Percentiles rank a stretch among this genome's conserved stretches.
Conservation (phyloP, 2,888 invertebrate species). For the Antitype chi region DNA sequence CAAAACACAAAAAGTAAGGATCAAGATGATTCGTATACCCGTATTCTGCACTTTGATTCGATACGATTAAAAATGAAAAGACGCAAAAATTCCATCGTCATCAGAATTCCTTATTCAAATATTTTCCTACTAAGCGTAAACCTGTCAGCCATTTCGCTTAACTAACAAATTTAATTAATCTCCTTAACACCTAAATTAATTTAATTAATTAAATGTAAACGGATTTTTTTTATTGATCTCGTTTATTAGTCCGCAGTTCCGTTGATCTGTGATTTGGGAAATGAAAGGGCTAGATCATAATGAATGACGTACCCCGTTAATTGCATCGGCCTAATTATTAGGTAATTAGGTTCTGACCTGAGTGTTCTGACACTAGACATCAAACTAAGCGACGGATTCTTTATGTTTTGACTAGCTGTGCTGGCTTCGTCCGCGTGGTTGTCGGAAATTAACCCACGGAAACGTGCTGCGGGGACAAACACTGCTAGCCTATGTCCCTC, state of each 20-base stretch:
- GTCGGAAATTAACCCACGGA: too few relatives aligned
- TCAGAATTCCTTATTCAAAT: conserved; percentile 1
- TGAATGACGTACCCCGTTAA: not conserved
- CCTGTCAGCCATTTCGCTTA: conserved; percentile 7
- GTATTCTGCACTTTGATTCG: too few relatives aligned
- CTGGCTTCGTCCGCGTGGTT: too few relatives aligned
- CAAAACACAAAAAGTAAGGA: too few relatives aligned
- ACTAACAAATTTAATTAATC: conserved; percentile 32
- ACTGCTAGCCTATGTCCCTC: too few relatives aligned
- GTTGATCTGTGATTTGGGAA: conserved; percentile 37
- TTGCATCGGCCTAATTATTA: not conserved
- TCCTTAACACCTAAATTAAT: conserved; percentile 39
- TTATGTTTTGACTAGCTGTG: too few relatives aligned
- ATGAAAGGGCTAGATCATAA: conserved; percentile 15
- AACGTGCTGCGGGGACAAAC: too few relatives aligned
- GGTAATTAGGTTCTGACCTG: not conserved
- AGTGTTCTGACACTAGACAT: not conserved
- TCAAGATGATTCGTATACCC: too few relatives aligned
- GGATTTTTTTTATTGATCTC: conserved; percentile 31
- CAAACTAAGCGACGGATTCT: not conserved
- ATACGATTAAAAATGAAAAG: conserved; percentile 3
- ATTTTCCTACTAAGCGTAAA: conserved; percentile 12
- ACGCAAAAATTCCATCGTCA: not conserved
- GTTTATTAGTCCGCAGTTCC: conserved; percentile 24
- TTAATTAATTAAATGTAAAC: conserved; percentile 47